A percentile compares a stretch with the other conserved stretches of the same genome.
These are phyloP conservation scores for Nycticebus coucang DNA, from an alignment of 2,113 vertebrate species.

Conservation along the genomic window DNA sequence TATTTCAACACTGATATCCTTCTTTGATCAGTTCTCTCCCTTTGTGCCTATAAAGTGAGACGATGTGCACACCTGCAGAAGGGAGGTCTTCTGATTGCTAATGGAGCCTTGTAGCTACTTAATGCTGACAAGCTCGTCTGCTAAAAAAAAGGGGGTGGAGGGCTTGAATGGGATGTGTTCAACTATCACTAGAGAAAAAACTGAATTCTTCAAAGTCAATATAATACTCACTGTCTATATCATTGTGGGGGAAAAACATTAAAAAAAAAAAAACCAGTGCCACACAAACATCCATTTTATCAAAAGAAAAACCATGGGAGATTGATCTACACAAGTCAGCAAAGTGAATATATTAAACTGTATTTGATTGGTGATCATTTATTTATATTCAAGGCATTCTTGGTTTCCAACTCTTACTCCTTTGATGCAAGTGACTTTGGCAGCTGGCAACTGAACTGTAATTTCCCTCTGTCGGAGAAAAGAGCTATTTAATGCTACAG, in stretches of 20 bases:
- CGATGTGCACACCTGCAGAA: fast-evolving
- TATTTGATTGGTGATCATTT: constrained; percentile 28
- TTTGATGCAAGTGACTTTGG: constrained; percentile 37
- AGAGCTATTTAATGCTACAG: background rate
- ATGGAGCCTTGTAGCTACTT: background rate
- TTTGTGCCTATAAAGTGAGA: background rate
- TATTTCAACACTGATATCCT: background rate
- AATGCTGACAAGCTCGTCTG: background rate
- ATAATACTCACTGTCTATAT: background rate
- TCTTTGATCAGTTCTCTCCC: background rate
- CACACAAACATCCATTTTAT: background rate
- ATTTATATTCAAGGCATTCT: constrained; percentile 26
- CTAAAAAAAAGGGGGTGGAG: background rate
- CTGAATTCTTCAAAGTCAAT: background rate
- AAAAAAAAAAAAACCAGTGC: background rate
- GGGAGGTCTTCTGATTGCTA: background rate
- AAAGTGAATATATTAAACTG: background rate
- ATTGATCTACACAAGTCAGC: background rate
- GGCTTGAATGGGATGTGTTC: background rate
- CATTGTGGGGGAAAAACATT: fast-evolving
- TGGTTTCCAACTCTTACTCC: background rate
- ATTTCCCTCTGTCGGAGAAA: constrained; percentile 39
- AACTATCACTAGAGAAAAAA: background rate
- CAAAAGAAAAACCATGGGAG: constrained; percentile 1
- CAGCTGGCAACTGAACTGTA: background rate